These are phyloP conservation scores for Pomatostomus ruficeps DNA, from an alignment of 2,113 vertebrate genomes.

Conservation along the genomic window DNA sequence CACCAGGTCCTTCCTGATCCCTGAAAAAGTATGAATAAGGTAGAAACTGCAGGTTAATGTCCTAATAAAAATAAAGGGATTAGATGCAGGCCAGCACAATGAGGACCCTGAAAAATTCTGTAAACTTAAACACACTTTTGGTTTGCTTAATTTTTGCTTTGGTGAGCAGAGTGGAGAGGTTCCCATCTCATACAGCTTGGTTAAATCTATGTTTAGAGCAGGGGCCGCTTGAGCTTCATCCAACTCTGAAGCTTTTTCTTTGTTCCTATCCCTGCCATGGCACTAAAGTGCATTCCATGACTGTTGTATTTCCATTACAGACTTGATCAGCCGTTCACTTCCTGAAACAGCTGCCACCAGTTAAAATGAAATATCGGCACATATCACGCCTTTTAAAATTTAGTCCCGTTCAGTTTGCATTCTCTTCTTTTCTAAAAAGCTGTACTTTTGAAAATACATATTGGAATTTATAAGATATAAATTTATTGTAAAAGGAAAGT, in stretches of 20 bases:
- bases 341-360: not conserved
- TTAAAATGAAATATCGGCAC: slow-evolving; percentile 20
- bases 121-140: not conserved
- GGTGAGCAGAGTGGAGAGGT: not conserved
- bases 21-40: not conserved
- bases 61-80: not conserved
- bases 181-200: not conserved
- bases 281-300: not conserved
- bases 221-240: not conserved
- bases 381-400: not conserved
- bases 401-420: not conserved
- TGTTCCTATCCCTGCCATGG: not conserved
- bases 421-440: not conserved
- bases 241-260: not conserved
- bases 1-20: not conserved
- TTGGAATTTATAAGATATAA: not conserved
- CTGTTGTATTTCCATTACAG: not conserved
- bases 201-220: not conserved
- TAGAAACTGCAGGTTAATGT: not conserved
- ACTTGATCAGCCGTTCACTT: not conserved
- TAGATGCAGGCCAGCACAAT: not conserved
- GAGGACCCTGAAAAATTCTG: not conserved
- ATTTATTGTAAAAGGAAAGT: not conserved
- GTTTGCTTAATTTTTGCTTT: not conserved
- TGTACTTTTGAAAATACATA: not conserved